Evolutionary conservation across 2,888 invertebrate genomes (phyloP), one percentile per base, ranked within the genome.

Genomic region (Crocallis elinguaria): DNA sequence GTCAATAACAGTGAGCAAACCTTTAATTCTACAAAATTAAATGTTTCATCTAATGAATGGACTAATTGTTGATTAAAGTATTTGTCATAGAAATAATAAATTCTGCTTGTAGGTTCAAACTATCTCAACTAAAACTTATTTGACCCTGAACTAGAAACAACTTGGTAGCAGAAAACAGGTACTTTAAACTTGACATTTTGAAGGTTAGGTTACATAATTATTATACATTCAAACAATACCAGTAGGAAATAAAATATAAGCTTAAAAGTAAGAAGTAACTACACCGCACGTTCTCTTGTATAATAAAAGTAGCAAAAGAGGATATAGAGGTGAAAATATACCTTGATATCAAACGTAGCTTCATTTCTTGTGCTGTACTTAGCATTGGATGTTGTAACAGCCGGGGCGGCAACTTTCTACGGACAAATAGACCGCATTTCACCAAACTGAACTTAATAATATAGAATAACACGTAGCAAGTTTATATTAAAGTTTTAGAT

Each of bases 271-370:
- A 16, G 14, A 1, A 43, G 8, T 9, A 13, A 12, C 12, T 5
- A 3, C 8, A 5, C 14, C 13, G 14, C 12, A 1, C 4, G 16
- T 12, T 25, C 4, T 8, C 7, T 17, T 12, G 17, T n/a, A n/a
- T n/a, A n/a, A n/a, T n/a, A 23, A n/a, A n/a, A 7, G 8, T 1
- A 39, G 6, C 29, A 25, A 3, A 9, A 43, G 2, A 7, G 8
- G 25, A 30, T 29, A 44, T 9, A 35, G 9, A 14, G n/a, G 0
- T 9, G 35, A 32, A 30, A 38, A 23, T 17, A 13, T 46, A 93
- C 93, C 89, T 93, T 90, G 7, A 93, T 93, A 80, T 94, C 94
- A 69, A 94, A 94, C 8, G 87, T 84, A 4, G 93, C 93, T 78
- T 94, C 94, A 5, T 92, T 92, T 58, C 93, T 93, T 62, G 88